These are phyloP conservation scores for Euura lappo DNA, from an alignment of 1,140 invertebrate genomes.

Conservation along the genomic window DNA sequence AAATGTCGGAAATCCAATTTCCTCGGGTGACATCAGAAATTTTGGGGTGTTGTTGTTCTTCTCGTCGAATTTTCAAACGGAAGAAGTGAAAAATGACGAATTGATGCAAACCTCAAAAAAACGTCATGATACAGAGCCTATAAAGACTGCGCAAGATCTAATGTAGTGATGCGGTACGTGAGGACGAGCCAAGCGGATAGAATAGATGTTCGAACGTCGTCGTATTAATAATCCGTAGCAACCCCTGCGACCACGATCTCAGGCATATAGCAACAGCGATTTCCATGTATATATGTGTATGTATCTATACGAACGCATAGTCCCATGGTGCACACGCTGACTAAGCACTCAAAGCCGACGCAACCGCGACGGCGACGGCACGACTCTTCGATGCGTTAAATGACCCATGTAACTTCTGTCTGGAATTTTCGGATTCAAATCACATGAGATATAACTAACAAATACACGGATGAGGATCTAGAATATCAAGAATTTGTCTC, in stretches of 20 bases:
- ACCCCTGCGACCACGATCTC: no score
- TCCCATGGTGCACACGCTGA: slow-evolving; percentile 3
- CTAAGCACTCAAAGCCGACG: neutral
- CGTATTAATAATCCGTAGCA: slow-evolving; percentile 1
- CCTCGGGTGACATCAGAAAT: no score
- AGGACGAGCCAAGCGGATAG: neutral
- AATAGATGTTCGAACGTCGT: slow-evolving; percentile 1
- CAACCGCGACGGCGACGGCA: neutral
- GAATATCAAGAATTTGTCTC: no score
- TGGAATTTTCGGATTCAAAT: neutral
- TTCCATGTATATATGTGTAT: no score
- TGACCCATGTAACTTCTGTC: slow-evolving; percentile 4
- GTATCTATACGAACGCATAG: neutral
- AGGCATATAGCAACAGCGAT: no score
- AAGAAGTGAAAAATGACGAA: no score
- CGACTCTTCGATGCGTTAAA: neutral
- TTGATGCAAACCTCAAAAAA: no score
- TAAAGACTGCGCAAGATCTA: neutral
- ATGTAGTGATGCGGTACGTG: neutral
- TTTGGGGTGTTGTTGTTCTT: no score
- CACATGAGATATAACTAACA: no score
- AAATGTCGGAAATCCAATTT: no score
- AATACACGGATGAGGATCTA: no score
- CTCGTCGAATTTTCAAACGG: no score
- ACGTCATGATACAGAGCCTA: neutral